Base-by-base conservation (phyloP, 1,140 invertebrate genomes). In the Drosophila repleta region DNA sequence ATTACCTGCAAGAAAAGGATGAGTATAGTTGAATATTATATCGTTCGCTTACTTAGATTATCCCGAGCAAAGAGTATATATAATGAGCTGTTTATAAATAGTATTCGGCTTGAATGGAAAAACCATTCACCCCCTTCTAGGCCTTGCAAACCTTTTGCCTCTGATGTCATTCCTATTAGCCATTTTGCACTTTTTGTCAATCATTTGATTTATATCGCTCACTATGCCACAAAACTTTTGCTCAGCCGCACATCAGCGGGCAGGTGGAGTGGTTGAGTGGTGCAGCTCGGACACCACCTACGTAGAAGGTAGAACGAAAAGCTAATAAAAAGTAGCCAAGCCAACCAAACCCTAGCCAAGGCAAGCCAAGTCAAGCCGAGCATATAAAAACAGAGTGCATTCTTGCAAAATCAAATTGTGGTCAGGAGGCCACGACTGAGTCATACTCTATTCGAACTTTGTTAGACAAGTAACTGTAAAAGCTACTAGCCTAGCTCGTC, bases 111-210 rank as follows among this genome's bases (percentile, higher is more conserved):
- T 8, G 8, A 29, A 29, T 8, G 29, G 29, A 29, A 29, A 29
- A 29, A 6, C 29, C 29, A 7, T 29, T 7, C 26, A 29, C 5
- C 7, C 10, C 10, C 29, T 15, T 39, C 37, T 5, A 4, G 39
- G 21, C 20, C 39, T n/a, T 37, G 48, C 13, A n/a, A 20, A 39
- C 52, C 52, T 52, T 52, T 64, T 49, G 49, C 39, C 18, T 48
- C 55, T 67, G 64, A 67, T 67, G 64, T 67, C 64, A 67, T 82
- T 82, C 70, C 74, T 64, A 66, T 78, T 79, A 78, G 78, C 74
- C 79, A 82, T 66, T 82, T 75, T 74, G 79, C 79, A 82, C 79
- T 83, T 83, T 83, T 77, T 79, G 77, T 75, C 79, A 82, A 82
- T 83, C 77, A 83, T 76, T 82, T 82, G 79, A 82, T 83, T 82